Conservation (phyloP, 2,797 vertebrate species). For the Ara ararauna region DNA sequence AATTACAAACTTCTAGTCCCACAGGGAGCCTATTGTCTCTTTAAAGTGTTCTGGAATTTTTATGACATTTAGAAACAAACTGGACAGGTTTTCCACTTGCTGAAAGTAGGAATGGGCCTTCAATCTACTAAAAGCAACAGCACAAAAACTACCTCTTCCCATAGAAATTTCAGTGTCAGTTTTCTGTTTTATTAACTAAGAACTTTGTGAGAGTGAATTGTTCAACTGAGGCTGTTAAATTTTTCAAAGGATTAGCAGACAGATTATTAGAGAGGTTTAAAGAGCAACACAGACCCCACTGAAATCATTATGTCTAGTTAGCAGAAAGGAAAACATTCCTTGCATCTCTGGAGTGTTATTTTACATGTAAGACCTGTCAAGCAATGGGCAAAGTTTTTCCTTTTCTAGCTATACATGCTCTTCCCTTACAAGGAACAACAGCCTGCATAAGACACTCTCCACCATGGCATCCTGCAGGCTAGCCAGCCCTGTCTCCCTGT, state of each 20-base stretch:
- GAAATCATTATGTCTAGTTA: neutral
- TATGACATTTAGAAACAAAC: slow-evolving; percentile 56
- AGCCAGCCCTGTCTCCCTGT: neutral
- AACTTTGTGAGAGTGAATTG: neutral
- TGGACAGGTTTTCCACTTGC: neutral
- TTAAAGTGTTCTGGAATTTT: slow-evolving; percentile 16
- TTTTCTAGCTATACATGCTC: neutral
- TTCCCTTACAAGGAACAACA: neutral
- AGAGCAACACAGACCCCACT: neutral
- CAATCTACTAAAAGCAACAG: slow-evolving; percentile 3
- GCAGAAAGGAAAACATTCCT: neutral
- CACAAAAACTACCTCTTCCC: neutral
- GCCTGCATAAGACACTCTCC: neutral
- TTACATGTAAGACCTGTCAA: neutral
- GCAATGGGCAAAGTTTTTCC: neutral
- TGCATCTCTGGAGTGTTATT: neutral
- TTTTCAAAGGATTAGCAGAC: slow-evolving; percentile 19
- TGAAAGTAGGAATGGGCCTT: neutral
- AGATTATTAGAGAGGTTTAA: neutral
- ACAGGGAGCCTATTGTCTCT: slow-evolving; percentile 38
- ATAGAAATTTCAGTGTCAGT: neutral
- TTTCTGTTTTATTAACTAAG: slow-evolving; percentile 46
- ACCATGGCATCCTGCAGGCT: neutral
- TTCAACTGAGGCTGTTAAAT: neutral
- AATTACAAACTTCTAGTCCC: slow-evolving; percentile 26